These are phyloP conservation scores for Smithornis capensis DNA, from an alignment of 2,113 vertebrate genomes.

Conservation along the genomic window DNA sequence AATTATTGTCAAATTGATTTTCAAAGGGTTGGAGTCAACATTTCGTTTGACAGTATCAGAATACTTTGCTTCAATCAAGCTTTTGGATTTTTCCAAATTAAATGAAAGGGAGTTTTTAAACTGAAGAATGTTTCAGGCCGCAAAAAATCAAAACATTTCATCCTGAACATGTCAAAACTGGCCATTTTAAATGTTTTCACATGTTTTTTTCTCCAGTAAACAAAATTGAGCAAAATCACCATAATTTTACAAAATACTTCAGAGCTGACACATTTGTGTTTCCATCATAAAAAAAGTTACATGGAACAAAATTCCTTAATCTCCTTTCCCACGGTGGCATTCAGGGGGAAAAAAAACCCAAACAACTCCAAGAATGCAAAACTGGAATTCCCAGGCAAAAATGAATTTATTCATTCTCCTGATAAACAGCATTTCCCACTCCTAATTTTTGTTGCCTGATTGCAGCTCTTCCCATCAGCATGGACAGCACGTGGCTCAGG, in stretches of 20 bases:
- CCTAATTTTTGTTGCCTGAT: neutral
- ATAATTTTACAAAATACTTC: conserved; percentile 1
- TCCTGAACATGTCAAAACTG: conserved; percentile 60
- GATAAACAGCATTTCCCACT: neutral
- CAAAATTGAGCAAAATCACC: conserved; percentile 24
- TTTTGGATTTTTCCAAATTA: conserved; percentile 33
- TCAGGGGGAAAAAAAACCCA: neutral
- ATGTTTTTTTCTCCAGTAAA: neutral
- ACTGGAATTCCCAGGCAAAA: neutral
- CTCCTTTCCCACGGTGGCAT: neutral
- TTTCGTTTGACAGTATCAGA: neutral
- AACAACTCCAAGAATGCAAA: neutral
- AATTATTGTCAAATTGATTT: conserved; percentile 62
- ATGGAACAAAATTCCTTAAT: neutral
- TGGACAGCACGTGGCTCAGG: neutral
- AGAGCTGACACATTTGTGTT: neutral
- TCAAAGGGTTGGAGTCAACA: conserved; percentile 42
- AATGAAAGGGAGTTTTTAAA: conserved; percentile 57
- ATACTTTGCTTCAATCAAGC: conserved; percentile 22
- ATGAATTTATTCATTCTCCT: neutral
- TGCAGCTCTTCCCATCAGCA: neutral
- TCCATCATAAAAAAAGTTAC: neutral
- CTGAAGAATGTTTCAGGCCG: conserved; percentile 33
- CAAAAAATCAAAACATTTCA: conserved; percentile 62
- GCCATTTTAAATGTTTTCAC: conserved; percentile 37